Evolutionary conservation across 1,140 invertebrate genomes (phyloP), one percentile per base, ranked within the genome.

Genomic region (Dendroctonus valens): DNA sequence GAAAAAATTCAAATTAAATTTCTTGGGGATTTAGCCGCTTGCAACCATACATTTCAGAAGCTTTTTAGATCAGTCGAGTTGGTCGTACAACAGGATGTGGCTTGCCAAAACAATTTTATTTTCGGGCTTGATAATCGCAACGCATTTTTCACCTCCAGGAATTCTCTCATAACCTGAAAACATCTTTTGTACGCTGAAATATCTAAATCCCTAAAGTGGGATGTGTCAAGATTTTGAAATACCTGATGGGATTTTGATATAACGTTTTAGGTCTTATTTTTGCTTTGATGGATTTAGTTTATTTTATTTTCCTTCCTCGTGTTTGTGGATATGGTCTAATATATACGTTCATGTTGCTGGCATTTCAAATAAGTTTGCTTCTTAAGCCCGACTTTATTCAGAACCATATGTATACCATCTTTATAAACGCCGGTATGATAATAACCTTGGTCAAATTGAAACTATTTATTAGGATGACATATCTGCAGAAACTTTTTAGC

Each of bases 91-190:
- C 42, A 66, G 57, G 55, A 66, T 59, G 54, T 60, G 57, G 55
- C 55, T 52, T 66, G 53, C 65, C 65, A 53, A 58, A 59, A 66
- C 65, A 66, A 53, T 66, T 66, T 66, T 66, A 66, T 66, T 59
- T 57, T 54, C 15, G 50, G 55, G 41, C 53, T 53, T 40, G 65
- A 66, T 66, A 66, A 66, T 66, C 65, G 65, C 50, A 55, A 59
- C 12, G 41, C 65, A 66, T 66, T 66, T 66, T 66, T 66, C 65
- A 65, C 62, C 46, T 64, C 54, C 42, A 38, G 40, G 48, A 38
- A 40, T 7, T 50, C 54, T 64, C 55, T 64, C 48, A 48, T 64
- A 64, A 57, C 37, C 59, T 11, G 44, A 46, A 64, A 65, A 55
- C 49, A 65, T 59, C 54, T 41, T 65, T 64, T 64, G 41, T 54